These are phyloP conservation scores for Lasioglossum leucozonium DNA, from an alignment of 2,888 invertebrate genomes.

Conservation along the genomic window DNA sequence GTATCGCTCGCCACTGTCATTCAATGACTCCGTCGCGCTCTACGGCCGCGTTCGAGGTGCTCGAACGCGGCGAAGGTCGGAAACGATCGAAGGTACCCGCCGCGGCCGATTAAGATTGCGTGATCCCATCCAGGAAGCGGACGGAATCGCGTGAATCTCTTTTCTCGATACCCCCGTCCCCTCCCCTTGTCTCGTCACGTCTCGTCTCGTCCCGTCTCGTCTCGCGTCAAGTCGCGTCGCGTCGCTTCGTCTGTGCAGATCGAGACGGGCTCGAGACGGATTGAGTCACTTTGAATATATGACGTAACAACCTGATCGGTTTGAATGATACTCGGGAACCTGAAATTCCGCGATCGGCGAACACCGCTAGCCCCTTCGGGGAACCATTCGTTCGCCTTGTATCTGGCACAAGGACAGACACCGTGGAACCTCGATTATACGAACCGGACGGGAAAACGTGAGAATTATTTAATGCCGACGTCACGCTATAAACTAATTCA, in stretches of 20 bases:
- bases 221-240: too few relatives aligned
- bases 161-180: too few relatives aligned
- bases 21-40: background rate
- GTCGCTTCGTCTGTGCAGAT: background rate
- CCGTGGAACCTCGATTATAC: background rate
- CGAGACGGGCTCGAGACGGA: constrained; percentile 11
- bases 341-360: background rate
- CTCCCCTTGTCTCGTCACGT: too few relatives aligned
- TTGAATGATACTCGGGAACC: background rate
- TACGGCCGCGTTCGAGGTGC: background rate
- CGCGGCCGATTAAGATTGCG: constrained; percentile 6
- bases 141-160: constrained; percentile 24
- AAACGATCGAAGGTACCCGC: constrained; percentile 5
- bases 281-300: constrained; percentile 22
- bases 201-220: too few relatives aligned
- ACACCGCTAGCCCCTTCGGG: background rate
- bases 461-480: background rate
- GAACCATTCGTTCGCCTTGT: background rate
- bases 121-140: constrained; percentile 13
- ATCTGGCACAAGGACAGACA: background rate
- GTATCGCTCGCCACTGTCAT: constrained; percentile 27
- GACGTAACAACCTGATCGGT: constrained; percentile 8
- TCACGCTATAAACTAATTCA: too few relatives aligned
- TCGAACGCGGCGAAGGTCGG: background rate
- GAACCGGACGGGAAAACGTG: background rate